phyloP scores from a whole-genome alignment of 2,888 invertebrate species.

The Galerucella calmariensis region DNA sequence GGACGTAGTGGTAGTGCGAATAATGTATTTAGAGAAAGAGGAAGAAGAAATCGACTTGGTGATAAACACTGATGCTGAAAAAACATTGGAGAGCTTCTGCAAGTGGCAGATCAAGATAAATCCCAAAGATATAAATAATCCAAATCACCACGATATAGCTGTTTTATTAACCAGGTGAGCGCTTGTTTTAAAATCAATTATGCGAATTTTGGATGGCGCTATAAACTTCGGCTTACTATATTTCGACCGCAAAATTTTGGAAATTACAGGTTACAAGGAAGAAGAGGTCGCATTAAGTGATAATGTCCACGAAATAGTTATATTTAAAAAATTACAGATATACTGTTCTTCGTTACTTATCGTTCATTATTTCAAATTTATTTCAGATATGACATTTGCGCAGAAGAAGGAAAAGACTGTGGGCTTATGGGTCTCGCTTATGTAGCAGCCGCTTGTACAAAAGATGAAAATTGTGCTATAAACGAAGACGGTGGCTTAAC shows the following conservation, averaged over 20 bases:
- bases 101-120: slow-evolving; percentile 72
- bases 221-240: too few relatives aligned
- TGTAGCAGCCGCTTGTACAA: slow-evolving; percentile 74
- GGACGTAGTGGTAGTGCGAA: slow-evolving; percentile 69
- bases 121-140: slow-evolving; percentile 68
- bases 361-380: too few relatives aligned
- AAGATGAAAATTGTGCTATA: slow-evolving; percentile 72
- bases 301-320: too few relatives aligned
- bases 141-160: slow-evolving; percentile 73
- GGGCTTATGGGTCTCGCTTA: slow-evolving; percentile 75
- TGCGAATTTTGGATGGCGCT: not conserved
- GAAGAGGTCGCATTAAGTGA: too few relatives aligned
- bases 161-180: slow-evolving; percentile 69
- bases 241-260: too few relatives aligned
- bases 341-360: too few relatives aligned
- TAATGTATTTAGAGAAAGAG: slow-evolving; percentile 69
- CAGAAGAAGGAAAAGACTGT: slow-evolving; percentile 65
- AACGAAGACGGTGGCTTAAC: slow-evolving; percentile 76
- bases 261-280: too few relatives aligned
- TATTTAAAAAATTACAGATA: too few relatives aligned
- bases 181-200: slow-evolving; percentile 11
- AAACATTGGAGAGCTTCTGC: slow-evolving; percentile 73
- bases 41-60: slow-evolving; percentile 67
- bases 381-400: slow-evolving; percentile 68
- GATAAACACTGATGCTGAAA: slow-evolving; percentile 67